Base-by-base conservation (phyloP, 2,888 invertebrate species). In the Thalpophila matura region DNA sequence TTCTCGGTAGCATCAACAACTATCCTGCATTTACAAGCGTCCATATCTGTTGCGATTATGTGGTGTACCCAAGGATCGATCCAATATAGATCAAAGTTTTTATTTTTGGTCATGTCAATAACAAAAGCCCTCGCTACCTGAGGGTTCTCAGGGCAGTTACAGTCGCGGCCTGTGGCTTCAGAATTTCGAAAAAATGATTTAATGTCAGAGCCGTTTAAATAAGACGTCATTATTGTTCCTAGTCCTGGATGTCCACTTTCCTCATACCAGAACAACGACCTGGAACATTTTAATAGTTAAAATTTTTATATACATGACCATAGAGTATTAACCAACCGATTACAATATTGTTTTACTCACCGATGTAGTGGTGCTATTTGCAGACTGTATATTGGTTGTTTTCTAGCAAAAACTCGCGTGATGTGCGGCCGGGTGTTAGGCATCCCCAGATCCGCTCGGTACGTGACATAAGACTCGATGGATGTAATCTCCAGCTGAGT, bases 261-360 rank as follows among this genome's bases (percentile, higher is more conserved):
- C 89, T 98, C 97, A 50, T 98, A 96, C 98, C 98, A 98, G 78
- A 97, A 96, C 3, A 98, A 84, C 3, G 96, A 95, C 64, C 97
- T 97, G 82, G 47, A 91, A 91, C 51, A 65, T 43, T 22, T 3
- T 5, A 26, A 24, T 38, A 14, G 46, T 10, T 31, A 20, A 26
- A 58, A 24, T 1, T 33, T 5, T 14, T 12, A n/a, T 6, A 16
- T 16, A 14, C 6, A 26, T n/a, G 20, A 22, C n/a, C 2, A 12
- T 27, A 22, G 7, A 46, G n/a, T 9, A 16, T 57, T 18, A 27
- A 22, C 20, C 7, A 29, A 24, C 1, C 22, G 1, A 26, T 31
- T 37, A 37, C 29, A 46, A 53, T 9, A 56, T 26, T 18, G 16
- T 18, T 24, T 12, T 47, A 82, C 84, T 90, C 90, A 97, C 97